Evolutionary conservation across 2,797 vertebrate genomes (phyloP).

Genomic region (Vultur gryphus): DNA sequence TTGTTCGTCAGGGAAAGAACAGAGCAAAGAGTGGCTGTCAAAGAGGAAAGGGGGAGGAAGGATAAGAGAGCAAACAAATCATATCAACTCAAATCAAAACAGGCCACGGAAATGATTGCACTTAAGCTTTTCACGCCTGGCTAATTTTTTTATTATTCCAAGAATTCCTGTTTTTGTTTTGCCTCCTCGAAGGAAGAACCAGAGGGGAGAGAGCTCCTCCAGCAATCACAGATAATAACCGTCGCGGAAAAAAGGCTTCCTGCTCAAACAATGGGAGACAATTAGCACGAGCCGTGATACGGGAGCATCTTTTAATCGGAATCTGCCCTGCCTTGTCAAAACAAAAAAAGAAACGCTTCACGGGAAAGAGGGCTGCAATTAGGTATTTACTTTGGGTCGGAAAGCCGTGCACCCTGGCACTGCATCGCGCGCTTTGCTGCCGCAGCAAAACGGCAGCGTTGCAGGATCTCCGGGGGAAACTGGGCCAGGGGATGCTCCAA

Average conservation of each 20-base stretch:
- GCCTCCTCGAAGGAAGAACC: constrained; percentile 22
- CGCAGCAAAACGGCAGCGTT: accelerated
- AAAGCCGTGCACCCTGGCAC: accelerated
- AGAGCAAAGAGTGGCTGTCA: background rate
- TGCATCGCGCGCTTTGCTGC: accelerated
- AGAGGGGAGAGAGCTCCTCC: background rate
- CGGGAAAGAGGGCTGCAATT: background rate
- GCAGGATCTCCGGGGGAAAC: background rate
- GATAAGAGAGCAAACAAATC: background rate
- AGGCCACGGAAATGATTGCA: background rate
- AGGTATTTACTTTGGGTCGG: background rate
- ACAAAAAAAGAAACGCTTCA: background rate
- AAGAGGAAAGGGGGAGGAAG: background rate
- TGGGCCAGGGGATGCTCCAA: background rate
- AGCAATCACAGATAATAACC: background rate
- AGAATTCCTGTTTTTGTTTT: constrained; percentile 31
- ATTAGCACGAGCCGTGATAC: background rate
- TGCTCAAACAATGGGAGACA: constrained; percentile 2
- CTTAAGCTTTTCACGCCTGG: constrained; percentile 34
- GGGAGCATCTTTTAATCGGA: background rate
- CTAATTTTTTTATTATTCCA: constrained; percentile 37
- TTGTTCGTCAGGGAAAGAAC: background rate
- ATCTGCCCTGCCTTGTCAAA: background rate
- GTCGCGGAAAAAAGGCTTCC: background rate
- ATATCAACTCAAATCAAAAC: background rate